Percentiles rank a stretch among this genome's conserved stretches.
phyloP scores from a whole-genome alignment of 2,797 vertebrate species.

The Lepilemur ruficaudatus region DNA sequence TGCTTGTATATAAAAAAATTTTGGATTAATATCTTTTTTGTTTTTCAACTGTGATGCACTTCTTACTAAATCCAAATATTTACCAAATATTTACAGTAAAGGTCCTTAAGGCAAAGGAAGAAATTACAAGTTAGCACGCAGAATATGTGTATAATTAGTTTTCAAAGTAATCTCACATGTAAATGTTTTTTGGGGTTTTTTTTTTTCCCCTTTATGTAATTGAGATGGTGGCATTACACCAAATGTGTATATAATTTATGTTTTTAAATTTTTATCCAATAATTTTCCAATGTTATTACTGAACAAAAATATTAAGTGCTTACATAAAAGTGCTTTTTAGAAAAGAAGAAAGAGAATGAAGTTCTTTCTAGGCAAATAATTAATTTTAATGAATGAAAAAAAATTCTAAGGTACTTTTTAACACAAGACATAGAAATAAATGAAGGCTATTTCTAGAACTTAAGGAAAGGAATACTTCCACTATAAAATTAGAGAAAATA shows the following conservation, averaged over 20 bases:
- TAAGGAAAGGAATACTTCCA: slow-evolving; percentile 10
- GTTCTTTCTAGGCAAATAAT: slow-evolving; percentile 13
- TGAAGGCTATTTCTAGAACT: slow-evolving; percentile 13
- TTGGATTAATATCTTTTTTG: not conserved
- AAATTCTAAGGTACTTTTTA: slow-evolving; percentile 13
- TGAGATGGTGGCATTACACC: not conserved
- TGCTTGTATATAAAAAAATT: not conserved
- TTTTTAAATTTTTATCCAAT: not conserved
- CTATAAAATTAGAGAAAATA: not conserved
- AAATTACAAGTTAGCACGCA: not conserved
- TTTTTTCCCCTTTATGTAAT: not conserved
- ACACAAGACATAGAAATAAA: slow-evolving; percentile 27
- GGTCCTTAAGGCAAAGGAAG: not conserved
- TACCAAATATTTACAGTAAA: slow-evolving; percentile 7
- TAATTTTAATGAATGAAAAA: slow-evolving; percentile 9
- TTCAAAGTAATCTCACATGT: slow-evolving; percentile 21
- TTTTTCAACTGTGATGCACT: not conserved
- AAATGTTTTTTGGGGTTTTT: not conserved
- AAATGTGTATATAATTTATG: slow-evolving; percentile 1
- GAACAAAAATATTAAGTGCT: slow-evolving; percentile 31
- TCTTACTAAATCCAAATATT: slow-evolving; percentile 29
- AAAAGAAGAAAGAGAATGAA: not conserved
- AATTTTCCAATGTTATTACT: slow-evolving; percentile 35
- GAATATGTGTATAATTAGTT: not conserved
- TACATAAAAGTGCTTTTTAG: slow-evolving; percentile 1